A percentile compares a stretch with the other conserved stretches of the same genome.
Conservation (phyloP, 2,888 invertebrate genomes). For the Mellilla xanthometata region DNA sequence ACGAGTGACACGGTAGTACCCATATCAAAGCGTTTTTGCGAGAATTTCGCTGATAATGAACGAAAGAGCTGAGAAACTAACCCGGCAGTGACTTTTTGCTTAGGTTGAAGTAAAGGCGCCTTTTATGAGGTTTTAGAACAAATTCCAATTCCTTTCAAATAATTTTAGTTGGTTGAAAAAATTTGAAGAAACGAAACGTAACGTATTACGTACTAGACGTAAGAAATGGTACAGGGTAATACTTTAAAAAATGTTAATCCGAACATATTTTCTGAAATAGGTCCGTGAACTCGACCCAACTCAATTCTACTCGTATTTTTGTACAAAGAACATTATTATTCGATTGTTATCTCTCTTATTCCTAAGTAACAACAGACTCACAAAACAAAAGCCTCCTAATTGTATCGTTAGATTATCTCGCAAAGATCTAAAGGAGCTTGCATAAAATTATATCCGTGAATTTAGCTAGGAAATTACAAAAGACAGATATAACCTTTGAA, state of each 20-base stretch:
- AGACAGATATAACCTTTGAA: conserved; percentile 19
- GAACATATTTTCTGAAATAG: too few species aligned
- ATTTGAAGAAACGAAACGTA: too few species aligned
- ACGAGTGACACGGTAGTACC: conserved; percentile 23
- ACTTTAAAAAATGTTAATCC: too few species aligned
- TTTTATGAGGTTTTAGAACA: neutral
- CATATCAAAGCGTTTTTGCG: conserved; percentile 32
- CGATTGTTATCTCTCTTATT: conserved; percentile 4
- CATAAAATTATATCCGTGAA: conserved; percentile 16
- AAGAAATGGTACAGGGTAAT: too few species aligned
- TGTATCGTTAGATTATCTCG: conserved; percentile 14
- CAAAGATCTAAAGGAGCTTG: conserved; percentile 13
- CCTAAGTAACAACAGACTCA: conserved; percentile 1
- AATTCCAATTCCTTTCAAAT: too few species aligned
- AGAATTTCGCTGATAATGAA: conserved; percentile 23
- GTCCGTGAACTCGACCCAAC: neutral
- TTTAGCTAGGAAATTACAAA: conserved; percentile 15
- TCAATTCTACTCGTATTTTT: neutral
- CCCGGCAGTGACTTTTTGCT: conserved; percentile 25
- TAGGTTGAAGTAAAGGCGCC: conserved; percentile 2
- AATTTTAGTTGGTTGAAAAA: too few species aligned
- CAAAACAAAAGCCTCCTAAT: conserved; percentile 13
- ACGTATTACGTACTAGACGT: too few species aligned
- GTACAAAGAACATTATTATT: neutral
- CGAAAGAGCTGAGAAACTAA: conserved; percentile 24